A percentile compares a stretch with the other conserved stretches of the same genome.
Conservation (phyloP, 2,797 vertebrate genomes). For the Enteromius argenteus region DNA sequence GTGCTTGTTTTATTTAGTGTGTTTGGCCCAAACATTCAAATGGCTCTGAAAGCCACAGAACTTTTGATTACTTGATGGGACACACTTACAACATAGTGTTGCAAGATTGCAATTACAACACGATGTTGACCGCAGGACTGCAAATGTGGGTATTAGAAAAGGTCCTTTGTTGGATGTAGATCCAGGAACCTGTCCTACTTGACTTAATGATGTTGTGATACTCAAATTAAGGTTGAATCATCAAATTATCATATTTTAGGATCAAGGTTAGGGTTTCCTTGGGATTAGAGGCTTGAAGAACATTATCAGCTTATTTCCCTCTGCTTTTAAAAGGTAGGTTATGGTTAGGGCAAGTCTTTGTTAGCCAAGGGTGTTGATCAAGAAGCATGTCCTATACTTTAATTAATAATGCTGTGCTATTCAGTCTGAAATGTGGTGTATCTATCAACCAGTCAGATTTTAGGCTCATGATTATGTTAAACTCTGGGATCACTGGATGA, state of each 20-base stretch:
- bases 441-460: background rate
- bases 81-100: background rate
- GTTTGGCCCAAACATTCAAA: background rate
- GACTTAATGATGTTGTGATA: background rate
- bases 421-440: background rate
- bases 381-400: background rate
- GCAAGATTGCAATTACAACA: background rate
- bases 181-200: conserved; percentile 1
- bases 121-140: too few relatives aligned
- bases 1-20: background rate
- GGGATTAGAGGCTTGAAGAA: background rate
- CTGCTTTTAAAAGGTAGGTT: background rate
- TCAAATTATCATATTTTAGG: background rate
- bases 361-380: background rate
- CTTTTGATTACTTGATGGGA: background rate
- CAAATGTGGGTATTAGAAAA: too few relatives aligned
- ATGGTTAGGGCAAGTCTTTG: background rate
- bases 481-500: background rate
- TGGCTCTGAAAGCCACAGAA: background rate
- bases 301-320: background rate
- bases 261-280: background rate
- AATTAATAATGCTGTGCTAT: background rate
- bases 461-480: background rate
- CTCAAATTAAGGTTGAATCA: background rate
- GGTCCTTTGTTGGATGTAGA: background rate